phyloP scores from a whole-genome alignment of 2,888 invertebrate species.

The Trisateles emortualis region DNA sequence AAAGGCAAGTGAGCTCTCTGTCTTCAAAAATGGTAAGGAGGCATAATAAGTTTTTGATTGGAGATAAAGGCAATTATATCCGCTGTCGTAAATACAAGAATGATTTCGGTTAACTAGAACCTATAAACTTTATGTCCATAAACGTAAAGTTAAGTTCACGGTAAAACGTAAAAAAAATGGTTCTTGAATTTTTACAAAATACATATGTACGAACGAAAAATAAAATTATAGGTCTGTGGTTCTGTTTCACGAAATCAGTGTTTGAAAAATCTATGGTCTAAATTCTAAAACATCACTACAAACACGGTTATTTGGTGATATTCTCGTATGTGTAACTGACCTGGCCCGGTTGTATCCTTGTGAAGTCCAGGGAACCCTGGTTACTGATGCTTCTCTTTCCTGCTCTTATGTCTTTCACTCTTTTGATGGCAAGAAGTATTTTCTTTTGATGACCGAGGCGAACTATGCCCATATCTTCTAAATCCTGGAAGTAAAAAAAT shows the following conservation, averaged over 20 bases:
- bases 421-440: conserved; percentile 97
- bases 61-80: conserved; percentile 31
- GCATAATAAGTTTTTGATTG: background rate
- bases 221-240: conserved; percentile 2
- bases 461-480: conserved; percentile 98
- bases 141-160: too few species aligned
- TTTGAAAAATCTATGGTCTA: conserved; percentile 57
- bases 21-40: too few species aligned
- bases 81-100: conserved; percentile 58
- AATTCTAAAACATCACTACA: conserved; percentile 81
- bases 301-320: conserved; percentile 53
- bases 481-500: conserved; percentile 86
- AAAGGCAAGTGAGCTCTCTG: too few species aligned
- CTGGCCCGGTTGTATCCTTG: conserved; percentile 80
- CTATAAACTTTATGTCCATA: conserved; percentile 10
- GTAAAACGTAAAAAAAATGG: too few species aligned
- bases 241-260: conserved; percentile 13
- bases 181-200: too few species aligned
- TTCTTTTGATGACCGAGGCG: conserved; percentile 99
- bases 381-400: conserved; percentile 91
- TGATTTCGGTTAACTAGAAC: conserved; percentile 25
- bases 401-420: conserved; percentile 96
- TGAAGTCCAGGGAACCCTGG: conserved; percentile 81
- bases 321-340: conserved; percentile 68
- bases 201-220: background rate